Evolutionary conservation across 2,888 invertebrate genomes (phyloP), one percentile per base, ranked within the genome.

Genomic region (Aphodius sticticus): DNA sequence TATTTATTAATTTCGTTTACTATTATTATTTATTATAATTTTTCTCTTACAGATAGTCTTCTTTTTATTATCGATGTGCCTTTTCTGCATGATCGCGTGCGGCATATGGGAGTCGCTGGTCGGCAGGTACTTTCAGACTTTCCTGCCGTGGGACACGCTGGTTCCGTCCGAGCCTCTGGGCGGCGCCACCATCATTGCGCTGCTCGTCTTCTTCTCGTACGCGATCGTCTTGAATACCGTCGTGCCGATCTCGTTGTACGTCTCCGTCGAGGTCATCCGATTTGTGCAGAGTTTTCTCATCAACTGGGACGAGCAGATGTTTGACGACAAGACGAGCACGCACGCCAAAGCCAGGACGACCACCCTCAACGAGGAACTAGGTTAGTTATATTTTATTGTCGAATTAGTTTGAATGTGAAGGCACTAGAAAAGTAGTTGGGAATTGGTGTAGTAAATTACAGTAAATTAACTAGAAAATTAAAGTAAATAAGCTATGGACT

Each of bases 271-370:
- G 94, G 98, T 99, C 82, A 99, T 99, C 89, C 95, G 99, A 87
- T 97, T 99, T 89, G 96, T 96, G 87, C 99, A 99, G 91, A 99
- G 99, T 91, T 96, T 98, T 91, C 95, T 97, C 88, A 99, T 99
- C 87, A 99, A 99, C 91, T 99, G 98, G 97, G 99, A 99, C 91
- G 95, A 96, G 87, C 95, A 98, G 90, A 99, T 99, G 99, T 98
- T 95, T 90, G 95, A 98, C 89, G 96, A 95, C 84, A 95, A 95
- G 88, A 95, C 94, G 84, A 95, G 96, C 85, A 97, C 97, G 70
- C 94, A 96, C 84, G 99, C 99, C 83, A 97, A 96, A 91, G 97
- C 99, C 79, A 92, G 99, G 84, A 99, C 99, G 76, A 99, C 99
- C 37, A 99, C 99, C 38, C 92, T 99, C 79, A 99, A 99, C 89